Evolutionary conservation across 2,113 vertebrate genomes (phyloP).

Genomic region (Columba livia): DNA sequence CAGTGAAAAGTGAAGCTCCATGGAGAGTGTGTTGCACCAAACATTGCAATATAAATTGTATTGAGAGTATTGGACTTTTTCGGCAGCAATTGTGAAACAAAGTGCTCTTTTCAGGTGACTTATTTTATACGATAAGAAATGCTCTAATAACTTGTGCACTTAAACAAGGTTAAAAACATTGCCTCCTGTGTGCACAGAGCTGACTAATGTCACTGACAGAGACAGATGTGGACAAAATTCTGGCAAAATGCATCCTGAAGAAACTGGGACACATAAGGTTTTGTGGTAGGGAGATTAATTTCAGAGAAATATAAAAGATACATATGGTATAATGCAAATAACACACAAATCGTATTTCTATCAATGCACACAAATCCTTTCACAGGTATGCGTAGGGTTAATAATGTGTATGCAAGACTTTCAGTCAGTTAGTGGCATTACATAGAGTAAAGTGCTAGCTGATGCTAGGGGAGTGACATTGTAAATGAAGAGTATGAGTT

Average conservation of each 20-base stretch:
- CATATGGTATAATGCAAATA: background rate
- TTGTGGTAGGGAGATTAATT: background rate
- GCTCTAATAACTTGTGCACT: background rate
- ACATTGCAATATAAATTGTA: background rate
- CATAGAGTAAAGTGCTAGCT: background rate
- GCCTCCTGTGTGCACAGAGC: background rate
- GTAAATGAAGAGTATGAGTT: background rate
- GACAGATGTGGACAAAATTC: background rate
- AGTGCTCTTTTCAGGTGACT: conserved; percentile 4
- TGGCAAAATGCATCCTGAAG: background rate
- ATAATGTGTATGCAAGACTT: background rate
- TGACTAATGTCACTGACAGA: background rate
- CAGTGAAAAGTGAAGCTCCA: background rate
- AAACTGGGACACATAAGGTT: background rate
- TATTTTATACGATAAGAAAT: background rate
- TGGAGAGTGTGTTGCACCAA: background rate
- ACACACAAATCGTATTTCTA: background rate
- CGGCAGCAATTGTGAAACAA: background rate
- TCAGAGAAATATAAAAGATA: background rate
- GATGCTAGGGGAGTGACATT: background rate
- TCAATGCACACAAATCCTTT: background rate
- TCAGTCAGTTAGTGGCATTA: background rate
- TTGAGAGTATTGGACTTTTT: background rate
- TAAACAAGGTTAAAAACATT: background rate
- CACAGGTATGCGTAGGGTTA: background rate